phyloP scores from a whole-genome alignment of 2,797 vertebrate species.

The Lepilemur ruficaudatus region DNA sequence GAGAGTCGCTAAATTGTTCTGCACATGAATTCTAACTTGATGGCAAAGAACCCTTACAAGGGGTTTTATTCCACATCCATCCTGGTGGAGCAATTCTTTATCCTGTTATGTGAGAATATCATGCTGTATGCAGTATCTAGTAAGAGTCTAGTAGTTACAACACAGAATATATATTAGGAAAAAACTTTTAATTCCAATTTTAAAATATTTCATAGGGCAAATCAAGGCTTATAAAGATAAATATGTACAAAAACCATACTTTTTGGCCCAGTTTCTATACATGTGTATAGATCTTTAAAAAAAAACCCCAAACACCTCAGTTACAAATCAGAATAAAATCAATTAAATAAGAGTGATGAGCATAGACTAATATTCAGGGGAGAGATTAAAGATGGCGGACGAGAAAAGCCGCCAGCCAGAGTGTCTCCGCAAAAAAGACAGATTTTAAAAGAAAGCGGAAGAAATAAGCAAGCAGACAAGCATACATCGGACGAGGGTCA shows the following conservation, averaged over 20 bases:
- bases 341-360: not conserved
- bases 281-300: not conserved
- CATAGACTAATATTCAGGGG: too few species aligned
- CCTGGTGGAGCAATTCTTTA: conserved; percentile 1
- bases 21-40: conserved; percentile 8
- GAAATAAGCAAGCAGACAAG: too few species aligned
- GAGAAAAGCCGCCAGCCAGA: too few species aligned
- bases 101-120: not conserved
- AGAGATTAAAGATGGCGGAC: too few species aligned
- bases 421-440: too few species aligned
- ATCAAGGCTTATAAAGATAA: conserved; percentile 7
- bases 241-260: not conserved
- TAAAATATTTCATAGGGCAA: conserved; percentile 30
- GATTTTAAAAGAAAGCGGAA: too few species aligned
- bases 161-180: conserved; percentile 11
- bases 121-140: not conserved
- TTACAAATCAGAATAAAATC: not conserved
- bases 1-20: not conserved
- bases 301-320: not conserved
- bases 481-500: too few species aligned
- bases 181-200: not conserved
- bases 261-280: conserved; percentile 26
- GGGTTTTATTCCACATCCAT: not conserved
- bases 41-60: not conserved
- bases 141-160: not conserved